Evolutionary conservation across 2,113 vertebrate species (phyloP), one percentile per base, ranked within the genome.

Genomic region (Tamias sibiricus): DNA sequence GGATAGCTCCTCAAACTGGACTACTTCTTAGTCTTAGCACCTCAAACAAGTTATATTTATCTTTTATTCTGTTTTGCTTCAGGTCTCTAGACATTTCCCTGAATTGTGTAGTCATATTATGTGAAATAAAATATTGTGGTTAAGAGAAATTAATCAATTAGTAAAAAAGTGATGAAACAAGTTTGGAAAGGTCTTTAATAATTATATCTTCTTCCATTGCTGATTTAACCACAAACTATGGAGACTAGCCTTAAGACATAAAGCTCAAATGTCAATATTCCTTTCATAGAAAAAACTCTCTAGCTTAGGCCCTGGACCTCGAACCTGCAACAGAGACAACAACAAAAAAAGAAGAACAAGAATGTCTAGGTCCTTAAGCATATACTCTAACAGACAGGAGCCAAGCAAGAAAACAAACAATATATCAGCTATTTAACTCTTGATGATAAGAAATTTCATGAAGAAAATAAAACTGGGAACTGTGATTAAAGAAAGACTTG

Each of bases 221-320:
- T 35, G 19, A 87, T 75, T 86, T 89, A 71, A 44, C 4, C 32
- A 26, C 22, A 30, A 64, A 1, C 4, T 81, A 59, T n/a, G 19
- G 32, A 57, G n/a, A 62, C n/a, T 57, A 57, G 91, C 54, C 35
- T 77, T 32, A 95, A 32, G 90, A 93, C 16, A 68, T 74, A 91
- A 82, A 44, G 6, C 11, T 77, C 57, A 96, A 89, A 59, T 85
- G 72, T 42, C 74, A 9, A n/a, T 49, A 13, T 62, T 72, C 20
- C n/a, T 10, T 59, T 87, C 77, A 88, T 30, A n/a, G 44, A 62
- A 16, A 28, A 75, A 8, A 40, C 57, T 76, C 2, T 75, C 47
- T 3, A 37, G 20, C 54, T 85, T 37, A 59, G 13, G 47, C 42
- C 20, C 10, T n/a, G 20, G 37, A 71, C 57, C 12, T 12, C 26